These are phyloP conservation scores for Gavialis gangeticus DNA, from an alignment of 2,113 vertebrate species.

Conservation along the genomic window DNA sequence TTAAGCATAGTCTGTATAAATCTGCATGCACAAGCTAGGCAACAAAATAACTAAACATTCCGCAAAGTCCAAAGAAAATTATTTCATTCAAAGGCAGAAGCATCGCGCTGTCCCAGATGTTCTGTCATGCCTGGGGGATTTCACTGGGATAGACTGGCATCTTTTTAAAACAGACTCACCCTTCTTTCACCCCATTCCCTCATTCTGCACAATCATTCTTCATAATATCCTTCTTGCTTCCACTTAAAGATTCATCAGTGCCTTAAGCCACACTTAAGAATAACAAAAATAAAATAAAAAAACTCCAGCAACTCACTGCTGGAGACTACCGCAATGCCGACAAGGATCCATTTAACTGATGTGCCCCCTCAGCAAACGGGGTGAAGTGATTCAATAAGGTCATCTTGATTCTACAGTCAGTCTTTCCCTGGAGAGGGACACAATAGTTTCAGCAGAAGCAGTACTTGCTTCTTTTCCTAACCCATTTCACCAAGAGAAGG, in stretches of 20 bases:
- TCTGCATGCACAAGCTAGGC: fast-evolving
- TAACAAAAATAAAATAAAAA: neutral
- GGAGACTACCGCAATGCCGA: neutral
- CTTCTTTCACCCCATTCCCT: neutral
- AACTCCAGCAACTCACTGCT: neutral
- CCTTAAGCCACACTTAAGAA: neutral
- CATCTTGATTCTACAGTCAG: neutral
- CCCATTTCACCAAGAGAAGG: neutral
- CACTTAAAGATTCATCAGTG: neutral
- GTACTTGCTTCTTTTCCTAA: constrained; percentile 29
- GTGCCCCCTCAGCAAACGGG: neutral
- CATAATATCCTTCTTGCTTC: neutral
- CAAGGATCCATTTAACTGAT: constrained; percentile 13
- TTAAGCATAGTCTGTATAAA: neutral
- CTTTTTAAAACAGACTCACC: neutral
- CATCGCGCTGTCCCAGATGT: neutral
- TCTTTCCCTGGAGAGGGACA: neutral
- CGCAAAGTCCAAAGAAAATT: neutral
- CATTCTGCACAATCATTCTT: neutral
- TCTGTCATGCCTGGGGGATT: neutral
- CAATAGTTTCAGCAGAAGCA: constrained; percentile 3
- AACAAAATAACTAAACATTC: neutral
- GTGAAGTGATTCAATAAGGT: constrained; percentile 13
- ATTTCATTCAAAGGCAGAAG: neutral
- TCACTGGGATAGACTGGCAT: neutral